These are phyloP conservation scores for Chiridota heheva DNA, from an alignment of 35 echinoderm and acorn worm genomes.

Conservation along the genomic window DNA sequence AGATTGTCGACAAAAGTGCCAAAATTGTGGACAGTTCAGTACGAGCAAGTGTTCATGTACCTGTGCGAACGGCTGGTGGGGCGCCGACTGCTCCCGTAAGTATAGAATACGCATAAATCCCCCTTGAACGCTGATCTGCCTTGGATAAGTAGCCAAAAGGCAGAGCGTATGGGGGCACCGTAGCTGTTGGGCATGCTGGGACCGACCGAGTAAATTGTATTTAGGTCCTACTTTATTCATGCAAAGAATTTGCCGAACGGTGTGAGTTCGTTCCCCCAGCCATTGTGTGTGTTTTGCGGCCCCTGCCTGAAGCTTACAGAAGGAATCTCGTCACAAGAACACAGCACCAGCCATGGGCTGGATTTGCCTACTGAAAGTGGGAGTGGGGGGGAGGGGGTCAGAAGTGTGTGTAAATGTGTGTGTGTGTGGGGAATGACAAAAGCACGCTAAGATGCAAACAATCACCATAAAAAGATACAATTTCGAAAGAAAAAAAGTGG, in stretches of 20 bases:
- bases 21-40: conserved; percentile 45
- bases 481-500: no score
- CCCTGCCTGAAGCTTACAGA: no score
- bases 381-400: no score
- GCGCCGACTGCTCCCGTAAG: conserved; percentile 54
- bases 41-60: conserved; percentile 28
- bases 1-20: conserved; percentile 40
- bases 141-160: background rate
- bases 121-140: background rate
- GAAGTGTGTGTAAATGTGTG: no score
- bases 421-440: no score
- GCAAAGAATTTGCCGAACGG: background rate
- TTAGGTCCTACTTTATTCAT: background rate
- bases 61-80: conserved; percentile 49
- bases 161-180: background rate
- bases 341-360: no score
- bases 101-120: background rate
- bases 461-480: no score
- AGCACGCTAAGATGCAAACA: no score
- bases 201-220: background rate
- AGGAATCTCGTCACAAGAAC: no score
- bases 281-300: no score
- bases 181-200: background rate
- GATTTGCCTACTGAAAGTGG: no score
- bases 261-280: no score